Evolutionary conservation across 2,888 invertebrate species (phyloP), one percentile per base, ranked within the genome.

Genomic region (Ecliptopera silaceata): DNA sequence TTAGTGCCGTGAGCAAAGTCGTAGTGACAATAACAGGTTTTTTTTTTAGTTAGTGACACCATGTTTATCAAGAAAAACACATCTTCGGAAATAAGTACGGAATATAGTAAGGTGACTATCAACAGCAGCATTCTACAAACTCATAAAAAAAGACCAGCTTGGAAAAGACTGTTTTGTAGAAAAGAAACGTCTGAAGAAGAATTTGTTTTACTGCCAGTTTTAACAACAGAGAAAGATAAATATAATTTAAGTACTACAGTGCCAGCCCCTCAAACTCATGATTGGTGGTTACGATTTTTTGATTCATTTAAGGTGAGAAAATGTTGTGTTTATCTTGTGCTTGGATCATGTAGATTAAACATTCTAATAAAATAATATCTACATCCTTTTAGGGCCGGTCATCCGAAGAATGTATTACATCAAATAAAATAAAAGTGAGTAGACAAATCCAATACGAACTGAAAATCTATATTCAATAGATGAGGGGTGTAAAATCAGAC

Each of bases 201-300:
- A 64, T 74, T 68, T 32, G 75, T 74, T 0, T 68, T 88, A 12
- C 70, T 89, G 0, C 88, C 88, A 2, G 65, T 80, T 31, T 73
- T 73, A 13, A 56, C 64, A 0, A 73, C 74, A 29, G 59, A 72
- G 48, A 73, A 68, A 26, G 54, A 66, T 29, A 29, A 64, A 47
- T 54, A 57, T 0, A 70, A 68, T 18, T 39, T 65, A 12, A 6
- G 54, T 0, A 70, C 68, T 13, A 64, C 66, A 38, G 51, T 32
- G 0, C 10, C 54, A 0, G 58, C 44, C 12, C 43, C 48, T 0
- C 74, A 71, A 20, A 46, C 65, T 5, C 78, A 66, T 32, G 81
- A 85, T 63, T 88, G 89, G 89, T 89, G 89, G 89, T 66, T 63
- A 17, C 77, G 79, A 70, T 88, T 80, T 61, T 75, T 72, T 53